Evolutionary conservation across 2,797 vertebrate species (phyloP).

Genomic region (Poliocrania exsul): DNA sequence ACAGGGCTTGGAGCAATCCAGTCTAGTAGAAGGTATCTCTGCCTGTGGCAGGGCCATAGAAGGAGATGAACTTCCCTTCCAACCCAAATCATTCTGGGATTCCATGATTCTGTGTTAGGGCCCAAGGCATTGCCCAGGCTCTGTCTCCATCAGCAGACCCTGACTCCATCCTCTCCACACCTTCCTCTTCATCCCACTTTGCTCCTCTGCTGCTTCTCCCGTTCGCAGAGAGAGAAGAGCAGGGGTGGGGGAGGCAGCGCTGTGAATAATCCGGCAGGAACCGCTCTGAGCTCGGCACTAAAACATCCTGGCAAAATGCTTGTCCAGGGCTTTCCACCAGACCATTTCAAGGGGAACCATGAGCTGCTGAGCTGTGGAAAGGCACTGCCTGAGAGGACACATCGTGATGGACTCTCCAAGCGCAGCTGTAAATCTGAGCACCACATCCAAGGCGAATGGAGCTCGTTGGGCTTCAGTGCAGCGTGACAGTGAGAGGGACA

Average conservation of each 20-base stretch:
- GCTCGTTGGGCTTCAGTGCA: not conserved
- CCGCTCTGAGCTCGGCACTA: not conserved
- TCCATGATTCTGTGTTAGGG: not conserved
- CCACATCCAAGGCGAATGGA: not conserved
- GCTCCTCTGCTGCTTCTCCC: not conserved
- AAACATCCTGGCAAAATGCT: not conserved
- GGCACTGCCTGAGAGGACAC: not conserved
- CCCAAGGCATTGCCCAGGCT: not conserved
- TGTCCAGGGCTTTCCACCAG: not conserved
- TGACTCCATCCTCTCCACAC: not conserved
- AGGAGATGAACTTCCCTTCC: not conserved
- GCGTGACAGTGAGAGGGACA: not conserved
- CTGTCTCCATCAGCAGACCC: not conserved
- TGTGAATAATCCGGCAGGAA: not conserved
- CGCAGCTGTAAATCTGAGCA: not conserved
- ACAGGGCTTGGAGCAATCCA: not conserved
- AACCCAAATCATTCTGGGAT: not conserved
- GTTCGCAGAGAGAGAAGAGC: not conserved
- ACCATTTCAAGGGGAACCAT: not conserved
- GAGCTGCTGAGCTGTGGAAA: constrained; percentile 24
- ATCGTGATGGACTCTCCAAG: not conserved
- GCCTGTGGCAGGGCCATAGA: not conserved
- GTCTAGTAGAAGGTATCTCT: not conserved
- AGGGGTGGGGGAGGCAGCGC: not conserved
- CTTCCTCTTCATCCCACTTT: not conserved